Evolutionary conservation across 2,797 vertebrate genomes (phyloP).

Genomic region (Ispidina lecontei): DNA sequence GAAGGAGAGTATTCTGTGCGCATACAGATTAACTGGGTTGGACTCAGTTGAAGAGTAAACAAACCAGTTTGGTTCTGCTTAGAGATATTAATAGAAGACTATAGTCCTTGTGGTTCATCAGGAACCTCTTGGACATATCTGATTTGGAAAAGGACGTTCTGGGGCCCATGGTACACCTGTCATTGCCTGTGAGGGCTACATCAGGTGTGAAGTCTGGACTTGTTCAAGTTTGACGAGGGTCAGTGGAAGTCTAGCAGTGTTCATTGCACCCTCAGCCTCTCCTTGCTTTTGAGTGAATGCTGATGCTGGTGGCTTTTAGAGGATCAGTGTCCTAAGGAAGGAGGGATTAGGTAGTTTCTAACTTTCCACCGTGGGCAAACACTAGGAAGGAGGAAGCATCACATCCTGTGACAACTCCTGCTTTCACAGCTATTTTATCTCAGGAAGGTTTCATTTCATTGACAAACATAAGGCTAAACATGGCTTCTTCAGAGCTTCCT

Average conservation of each 20-base stretch:
- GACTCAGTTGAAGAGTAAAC: background rate
- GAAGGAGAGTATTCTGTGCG: background rate
- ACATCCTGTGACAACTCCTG: background rate
- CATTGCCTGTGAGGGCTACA: background rate
- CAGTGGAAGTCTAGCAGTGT: background rate
- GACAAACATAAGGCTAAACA: background rate
- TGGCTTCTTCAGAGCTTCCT: background rate
- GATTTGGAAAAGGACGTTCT: background rate
- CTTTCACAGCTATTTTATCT: background rate
- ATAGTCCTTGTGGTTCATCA: background rate
- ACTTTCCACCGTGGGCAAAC: background rate
- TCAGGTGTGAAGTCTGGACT: background rate
- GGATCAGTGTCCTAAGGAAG: background rate
- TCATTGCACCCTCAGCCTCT: background rate
- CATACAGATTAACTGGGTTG: background rate
- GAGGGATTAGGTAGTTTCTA: background rate
- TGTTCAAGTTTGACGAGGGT: background rate
- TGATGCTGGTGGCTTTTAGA: background rate
- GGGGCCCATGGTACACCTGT: background rate
- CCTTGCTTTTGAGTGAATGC: rapidly evolving
- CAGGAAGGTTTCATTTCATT: background rate
- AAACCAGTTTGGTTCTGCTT: background rate
- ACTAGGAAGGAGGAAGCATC: background rate
- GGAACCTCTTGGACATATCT: background rate
- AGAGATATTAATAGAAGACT: background rate